A percentile compares a stretch with the other conserved stretches of the same genome.
phyloP scores from a whole-genome alignment of 2,888 invertebrate genomes.

The Aspidiotus destructor region DNA sequence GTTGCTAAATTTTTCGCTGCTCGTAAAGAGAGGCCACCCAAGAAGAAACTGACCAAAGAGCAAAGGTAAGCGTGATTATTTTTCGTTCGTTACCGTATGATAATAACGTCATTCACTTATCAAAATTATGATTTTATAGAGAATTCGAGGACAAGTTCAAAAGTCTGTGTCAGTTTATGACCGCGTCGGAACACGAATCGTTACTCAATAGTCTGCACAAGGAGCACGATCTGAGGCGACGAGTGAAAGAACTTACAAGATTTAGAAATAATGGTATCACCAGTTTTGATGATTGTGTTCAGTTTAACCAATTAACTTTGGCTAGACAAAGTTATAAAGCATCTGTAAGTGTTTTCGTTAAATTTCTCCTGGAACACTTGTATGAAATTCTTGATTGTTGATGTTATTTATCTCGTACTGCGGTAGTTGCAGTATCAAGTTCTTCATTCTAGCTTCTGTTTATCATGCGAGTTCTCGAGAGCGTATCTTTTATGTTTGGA shows the following conservation, averaged over 20 bases:
- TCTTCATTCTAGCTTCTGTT: too few relatives aligned
- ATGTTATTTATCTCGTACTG: too few relatives aligned
- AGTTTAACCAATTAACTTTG: slow-evolving; percentile 31
- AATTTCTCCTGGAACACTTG: neutral
- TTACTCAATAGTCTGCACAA: slow-evolving; percentile 30
- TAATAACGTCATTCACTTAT: neutral
- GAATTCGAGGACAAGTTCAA: slow-evolving; percentile 34
- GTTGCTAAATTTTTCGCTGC: slow-evolving; percentile 44
- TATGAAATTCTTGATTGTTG: too few relatives aligned
- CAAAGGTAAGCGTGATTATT: slow-evolving; percentile 53
- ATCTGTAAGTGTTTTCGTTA: slow-evolving; percentile 25
- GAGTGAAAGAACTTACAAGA: slow-evolving; percentile 46
- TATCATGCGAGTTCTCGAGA: too few relatives aligned
- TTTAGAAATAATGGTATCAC: slow-evolving; percentile 44
- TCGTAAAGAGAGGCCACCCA: slow-evolving; percentile 38
- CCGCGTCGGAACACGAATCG: slow-evolving; percentile 32
- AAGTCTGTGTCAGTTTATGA: slow-evolving; percentile 30
- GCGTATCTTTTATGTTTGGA: too few relatives aligned
- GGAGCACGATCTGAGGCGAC: slow-evolving; percentile 34
- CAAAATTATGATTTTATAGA: slow-evolving; percentile 12
- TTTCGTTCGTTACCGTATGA: neutral
- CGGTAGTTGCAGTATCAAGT: too few relatives aligned
- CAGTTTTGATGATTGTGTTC: slow-evolving; percentile 32
- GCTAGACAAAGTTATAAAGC: slow-evolving; percentile 14
- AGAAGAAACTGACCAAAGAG: slow-evolving; percentile 61